Conservation (phyloP, 1,140 invertebrate genomes). For the Meloidogyne exigua region DNA sequence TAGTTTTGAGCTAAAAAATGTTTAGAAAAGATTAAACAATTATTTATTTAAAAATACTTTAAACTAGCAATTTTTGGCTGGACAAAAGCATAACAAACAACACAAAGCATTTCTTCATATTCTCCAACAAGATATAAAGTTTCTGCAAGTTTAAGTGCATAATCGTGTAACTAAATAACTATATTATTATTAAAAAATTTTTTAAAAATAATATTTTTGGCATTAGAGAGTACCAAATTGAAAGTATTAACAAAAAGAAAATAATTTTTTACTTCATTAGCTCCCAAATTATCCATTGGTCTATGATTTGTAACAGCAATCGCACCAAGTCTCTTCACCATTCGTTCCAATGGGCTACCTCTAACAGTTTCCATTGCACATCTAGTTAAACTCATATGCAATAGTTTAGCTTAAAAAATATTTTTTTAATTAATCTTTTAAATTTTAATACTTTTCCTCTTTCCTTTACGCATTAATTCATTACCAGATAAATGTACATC, state of each 20-base stretch:
- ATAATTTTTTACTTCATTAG: constrained; percentile 17
- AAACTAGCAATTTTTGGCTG: constrained; percentile 58
- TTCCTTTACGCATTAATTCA: constrained; percentile 12
- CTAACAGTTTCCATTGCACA: constrained; percentile 42
- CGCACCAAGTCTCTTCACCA: constrained; percentile 49
- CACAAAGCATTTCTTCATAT: constrained; percentile 52
- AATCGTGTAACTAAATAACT: constrained; percentile 54
- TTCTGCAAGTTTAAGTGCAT: constrained; percentile 57
- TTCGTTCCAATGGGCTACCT: constrained; percentile 40
- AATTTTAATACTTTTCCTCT: constrained; percentile 6
- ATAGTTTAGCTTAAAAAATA: constrained; percentile 32
- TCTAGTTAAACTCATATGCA: constrained; percentile 36
- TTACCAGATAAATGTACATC: constrained; percentile 37
- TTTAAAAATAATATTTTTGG: no score
- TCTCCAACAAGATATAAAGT: constrained; percentile 35
- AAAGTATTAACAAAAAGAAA: not conserved
- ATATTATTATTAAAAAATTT: no score
- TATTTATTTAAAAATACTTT: constrained; percentile 27
- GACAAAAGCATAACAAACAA: constrained; percentile 60
- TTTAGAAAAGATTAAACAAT: constrained; percentile 7
- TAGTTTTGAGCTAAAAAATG: constrained; percentile 41
- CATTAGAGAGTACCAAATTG: no score
- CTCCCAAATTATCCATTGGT: constrained; percentile 32
- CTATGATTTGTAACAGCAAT: constrained; percentile 36
- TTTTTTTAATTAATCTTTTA: constrained; percentile 9